phyloP scores from a whole-genome alignment of 1,140 invertebrate species.

The Drosophila serrata region DNA sequence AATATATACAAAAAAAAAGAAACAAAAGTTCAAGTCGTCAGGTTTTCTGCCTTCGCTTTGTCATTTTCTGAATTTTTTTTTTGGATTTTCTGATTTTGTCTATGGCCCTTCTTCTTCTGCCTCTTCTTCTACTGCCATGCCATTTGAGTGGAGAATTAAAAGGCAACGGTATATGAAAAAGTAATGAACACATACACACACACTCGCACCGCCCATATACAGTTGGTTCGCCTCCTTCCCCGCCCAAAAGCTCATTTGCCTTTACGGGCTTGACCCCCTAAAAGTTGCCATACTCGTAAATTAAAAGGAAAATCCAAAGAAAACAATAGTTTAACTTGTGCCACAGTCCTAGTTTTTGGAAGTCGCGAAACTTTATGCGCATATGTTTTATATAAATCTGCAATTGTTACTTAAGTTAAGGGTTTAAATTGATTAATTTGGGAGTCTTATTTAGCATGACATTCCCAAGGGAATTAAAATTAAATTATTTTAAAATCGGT shows the following conservation, averaged over 20 bases:
- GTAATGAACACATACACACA: slow-evolving; percentile 41
- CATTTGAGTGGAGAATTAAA: slow-evolving; percentile 73
- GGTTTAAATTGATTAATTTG: neutral
- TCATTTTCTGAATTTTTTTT: slow-evolving; percentile 44
- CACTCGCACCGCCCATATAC: slow-evolving; percentile 24
- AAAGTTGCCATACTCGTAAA: slow-evolving; percentile 25
- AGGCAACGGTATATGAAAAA: slow-evolving; percentile 74
- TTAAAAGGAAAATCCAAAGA: slow-evolving; percentile 6
- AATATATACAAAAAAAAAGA: slow-evolving; percentile 19
- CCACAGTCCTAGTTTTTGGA: neutral
- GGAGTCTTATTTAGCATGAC: neutral
- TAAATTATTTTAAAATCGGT: too few relatives aligned
- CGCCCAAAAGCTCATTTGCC: slow-evolving; percentile 40
- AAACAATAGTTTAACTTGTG: neutral
- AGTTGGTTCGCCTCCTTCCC: slow-evolving; percentile 16
- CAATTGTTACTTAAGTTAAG: too few relatives aligned
- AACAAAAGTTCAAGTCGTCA: slow-evolving; percentile 60
- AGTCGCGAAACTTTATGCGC: neutral
- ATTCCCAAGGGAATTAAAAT: too few relatives aligned
- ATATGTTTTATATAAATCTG: neutral
- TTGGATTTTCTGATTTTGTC: slow-evolving; percentile 45
- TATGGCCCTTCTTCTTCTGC: slow-evolving; percentile 42
- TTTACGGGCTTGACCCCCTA: slow-evolving; percentile 29
- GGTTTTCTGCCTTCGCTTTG: slow-evolving; percentile 59
- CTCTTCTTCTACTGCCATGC: slow-evolving; percentile 45